Percentiles rank a stretch among this genome's conserved stretches.
These are phyloP conservation scores for Xenopus borealis DNA, from an alignment of 2,113 vertebrate species.

Conservation along the genomic window DNA sequence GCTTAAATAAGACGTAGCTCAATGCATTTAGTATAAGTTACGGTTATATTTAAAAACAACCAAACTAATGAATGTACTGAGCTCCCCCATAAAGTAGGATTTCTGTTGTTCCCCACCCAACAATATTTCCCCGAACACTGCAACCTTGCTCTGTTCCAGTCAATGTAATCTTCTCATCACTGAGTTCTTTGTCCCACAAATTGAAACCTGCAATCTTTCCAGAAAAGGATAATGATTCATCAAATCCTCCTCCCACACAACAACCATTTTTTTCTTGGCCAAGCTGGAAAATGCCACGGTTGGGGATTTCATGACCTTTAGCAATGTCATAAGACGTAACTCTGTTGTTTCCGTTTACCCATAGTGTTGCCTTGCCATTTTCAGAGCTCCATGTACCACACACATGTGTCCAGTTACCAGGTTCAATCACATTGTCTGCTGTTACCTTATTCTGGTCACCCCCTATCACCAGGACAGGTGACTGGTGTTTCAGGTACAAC, in stretches of 20 bases:
- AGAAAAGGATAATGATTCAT: conserved; percentile 76
- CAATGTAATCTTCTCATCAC: conserved; percentile 65
- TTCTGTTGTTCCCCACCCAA: conserved; percentile 91
- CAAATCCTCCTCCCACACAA: conserved; percentile 71
- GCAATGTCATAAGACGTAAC: conserved; percentile 61
- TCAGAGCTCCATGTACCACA: conserved; percentile 81
- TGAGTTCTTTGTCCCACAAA: conserved; percentile 82
- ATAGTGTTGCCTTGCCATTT: conserved; percentile 70
- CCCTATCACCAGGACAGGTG: conserved; percentile 69
- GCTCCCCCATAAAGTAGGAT: conserved; percentile 82
- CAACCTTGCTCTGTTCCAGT: conserved; percentile 63
- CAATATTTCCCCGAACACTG: conserved; percentile 73
- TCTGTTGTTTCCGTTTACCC: conserved; percentile 69
- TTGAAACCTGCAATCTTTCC: conserved; percentile 92
- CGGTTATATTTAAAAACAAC: background rate
- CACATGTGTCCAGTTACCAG: conserved; percentile 78
- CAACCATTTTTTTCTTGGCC: conserved; percentile 87
- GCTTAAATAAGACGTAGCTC: background rate
- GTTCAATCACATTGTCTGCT: conserved; percentile 48
- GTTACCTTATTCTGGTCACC: conserved; percentile 69
- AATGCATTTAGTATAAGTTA: background rate
- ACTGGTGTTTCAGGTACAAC: conserved; percentile 71
- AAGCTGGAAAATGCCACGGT: conserved; percentile 79
- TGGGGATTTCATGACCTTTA: conserved; percentile 64
- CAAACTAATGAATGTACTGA: conserved; percentile 74